Evolutionary conservation across 2,113 vertebrate genomes (phyloP), one percentile per base, ranked within the genome.

Genomic region (Lanius collurio): DNA sequence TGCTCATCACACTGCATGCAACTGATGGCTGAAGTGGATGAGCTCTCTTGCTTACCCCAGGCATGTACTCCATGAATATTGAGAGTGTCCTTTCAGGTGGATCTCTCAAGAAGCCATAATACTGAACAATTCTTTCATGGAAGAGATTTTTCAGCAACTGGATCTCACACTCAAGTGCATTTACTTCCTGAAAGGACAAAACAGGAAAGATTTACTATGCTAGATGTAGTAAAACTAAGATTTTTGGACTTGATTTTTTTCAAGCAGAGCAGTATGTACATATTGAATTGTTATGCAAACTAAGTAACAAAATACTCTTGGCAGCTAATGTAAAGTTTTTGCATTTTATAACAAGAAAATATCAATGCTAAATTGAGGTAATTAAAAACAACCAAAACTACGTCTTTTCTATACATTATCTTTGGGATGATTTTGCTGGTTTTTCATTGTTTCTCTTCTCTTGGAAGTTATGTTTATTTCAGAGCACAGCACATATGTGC

Each of bases 31-130:
- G 86, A 69, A 78, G 53, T 47, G 46, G 30, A 59, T 6, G 5
- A 70, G 20, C 42, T 28, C 42, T 78, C 47, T 74, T 62, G 52
- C 97, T 99, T 98, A 99, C 99, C 97, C 99, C 99, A 35, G 99
- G 99, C 99, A 99, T 99, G 96, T 99, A 99, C 95, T 99, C 99
- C 99, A 99, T 99, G 95, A 99, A 99, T 97, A 99, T 99, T 59
- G 99, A 99, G 46, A 99, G 99, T 0, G 99, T 99, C 79, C 99
- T 98, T 97, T 99, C 99, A 30, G 98, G 98, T 2, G 98, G 96
- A 96, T 99, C 99, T 67, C 99, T 98, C 97, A 99, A 96, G 74
- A 99, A 99, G 91, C 99, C 99, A 2, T 99, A 99, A 98, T 99
- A 99, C 96, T 99, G 99, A 93, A 99, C 99, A 84, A 99, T 99